Percentiles rank a stretch among this genome's conserved stretches.
Conservation (phyloP, 2,113 vertebrate species). For the Rhea americana region DNA sequence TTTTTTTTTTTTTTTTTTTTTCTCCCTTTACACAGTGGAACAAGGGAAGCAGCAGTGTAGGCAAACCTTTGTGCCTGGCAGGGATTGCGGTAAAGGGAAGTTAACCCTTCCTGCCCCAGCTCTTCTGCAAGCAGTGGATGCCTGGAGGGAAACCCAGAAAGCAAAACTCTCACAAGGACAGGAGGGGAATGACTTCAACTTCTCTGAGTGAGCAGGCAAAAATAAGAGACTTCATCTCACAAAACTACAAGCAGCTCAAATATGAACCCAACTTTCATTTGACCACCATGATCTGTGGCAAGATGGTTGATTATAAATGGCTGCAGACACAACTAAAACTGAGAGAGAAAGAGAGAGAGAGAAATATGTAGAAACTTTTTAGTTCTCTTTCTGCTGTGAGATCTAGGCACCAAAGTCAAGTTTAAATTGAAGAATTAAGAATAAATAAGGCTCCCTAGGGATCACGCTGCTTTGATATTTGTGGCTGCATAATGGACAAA, state of each 20-base stretch:
- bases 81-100: not conserved
- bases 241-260: not conserved
- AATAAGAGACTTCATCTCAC: not conserved
- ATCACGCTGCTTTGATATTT: slow-evolving; percentile 11
- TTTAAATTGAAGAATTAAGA: slow-evolving; percentile 26
- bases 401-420: slow-evolving; percentile 18
- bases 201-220: not conserved
- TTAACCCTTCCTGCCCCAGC: slow-evolving; percentile 13
- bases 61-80: slow-evolving; percentile 17
- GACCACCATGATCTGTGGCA: not conserved
- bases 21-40: not conserved
- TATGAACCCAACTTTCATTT: not conserved
- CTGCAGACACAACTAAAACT: slow-evolving; percentile 1
- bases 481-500: not conserved
- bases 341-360: not conserved
- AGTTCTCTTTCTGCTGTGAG: not conserved
- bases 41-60: not conserved
- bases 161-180: not conserved
- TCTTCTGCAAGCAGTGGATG: not conserved
- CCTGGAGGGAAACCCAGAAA: not conserved
- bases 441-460: slow-evolving; percentile 32
- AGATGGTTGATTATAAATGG: slow-evolving; percentile 5
- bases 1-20: not conserved
- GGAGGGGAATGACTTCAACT: not conserved
- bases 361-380: not conserved